A percentile compares a stretch with the other conserved stretches of the same genome.
These are phyloP conservation scores for Listronotus oregonensis DNA, from an alignment of 1,140 invertebrate species.

Conservation along the genomic window DNA sequence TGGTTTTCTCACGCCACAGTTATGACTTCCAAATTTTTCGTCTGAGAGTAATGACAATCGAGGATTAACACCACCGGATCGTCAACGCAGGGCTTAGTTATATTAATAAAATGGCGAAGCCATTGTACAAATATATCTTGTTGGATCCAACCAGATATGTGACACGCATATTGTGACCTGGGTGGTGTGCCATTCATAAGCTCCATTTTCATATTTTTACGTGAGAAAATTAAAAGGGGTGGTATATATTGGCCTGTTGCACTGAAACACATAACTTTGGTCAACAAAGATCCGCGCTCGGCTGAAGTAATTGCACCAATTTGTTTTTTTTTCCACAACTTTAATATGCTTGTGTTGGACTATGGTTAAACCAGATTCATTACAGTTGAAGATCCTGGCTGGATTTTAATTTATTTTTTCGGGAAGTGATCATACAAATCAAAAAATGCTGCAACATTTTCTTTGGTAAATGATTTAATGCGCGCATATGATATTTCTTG, in stretches of 20 bases:
- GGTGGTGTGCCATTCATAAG: constrained; percentile 50
- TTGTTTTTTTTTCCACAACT: constrained; percentile 40
- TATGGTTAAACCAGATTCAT: constrained; percentile 51
- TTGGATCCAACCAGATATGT: constrained; percentile 46
- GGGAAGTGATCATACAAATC: constrained; percentile 6
- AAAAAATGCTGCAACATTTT: constrained; percentile 26
- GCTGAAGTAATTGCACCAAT: neutral
- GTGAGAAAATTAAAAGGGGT: constrained; percentile 51
- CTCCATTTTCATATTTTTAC: constrained; percentile 46
- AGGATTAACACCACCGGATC: constrained; percentile 48
- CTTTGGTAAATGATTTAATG: constrained; percentile 6
- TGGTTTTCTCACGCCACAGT: neutral
- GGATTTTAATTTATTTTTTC: constrained; percentile 37
- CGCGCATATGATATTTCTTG: constrained; percentile 16
- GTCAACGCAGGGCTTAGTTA: constrained; percentile 38
- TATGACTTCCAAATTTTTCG: neutral
- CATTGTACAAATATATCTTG: constrained; percentile 43
- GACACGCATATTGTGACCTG: constrained; percentile 46
- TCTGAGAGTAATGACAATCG: constrained; percentile 49
- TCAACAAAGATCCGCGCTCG: neutral
- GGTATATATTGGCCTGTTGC: constrained; percentile 25
- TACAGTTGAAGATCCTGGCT: constrained; percentile 51
- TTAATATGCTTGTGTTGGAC: constrained; percentile 47
- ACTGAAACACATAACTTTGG: neutral
- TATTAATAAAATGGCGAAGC: constrained; percentile 49